Conservation (phyloP, 2,888 invertebrate species). For the Parasteatoda lunata region DNA sequence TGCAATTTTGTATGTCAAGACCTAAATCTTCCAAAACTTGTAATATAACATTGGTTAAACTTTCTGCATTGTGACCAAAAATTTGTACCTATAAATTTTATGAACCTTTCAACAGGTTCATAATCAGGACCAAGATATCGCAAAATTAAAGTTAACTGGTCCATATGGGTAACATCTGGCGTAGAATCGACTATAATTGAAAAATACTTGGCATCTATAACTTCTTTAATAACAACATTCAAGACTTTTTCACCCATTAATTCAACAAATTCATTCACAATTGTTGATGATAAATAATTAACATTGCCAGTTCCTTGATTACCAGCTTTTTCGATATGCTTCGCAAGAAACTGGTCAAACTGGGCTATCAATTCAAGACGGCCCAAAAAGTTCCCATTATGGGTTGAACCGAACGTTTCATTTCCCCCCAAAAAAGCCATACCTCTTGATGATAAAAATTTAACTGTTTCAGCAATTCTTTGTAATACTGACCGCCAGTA, state of each 20-base stretch:
- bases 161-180: constrained; percentile 55
- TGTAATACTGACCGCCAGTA: not conserved
- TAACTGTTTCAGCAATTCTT: not conserved
- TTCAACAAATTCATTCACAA: constrained; percentile 72
- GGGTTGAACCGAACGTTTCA: constrained; percentile 70
- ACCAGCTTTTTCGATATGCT: constrained; percentile 71
- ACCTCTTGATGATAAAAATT: not conserved
- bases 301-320: constrained; percentile 71
- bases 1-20: too few species aligned
- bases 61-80: constrained; percentile 32
- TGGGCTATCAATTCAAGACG: constrained; percentile 71
- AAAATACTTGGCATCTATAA: constrained; percentile 59
- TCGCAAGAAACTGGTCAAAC: constrained; percentile 72
- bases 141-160: constrained; percentile 62
- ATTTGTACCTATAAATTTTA: constrained; percentile 9
- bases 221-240: constrained; percentile 68
- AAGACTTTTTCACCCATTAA: constrained; percentile 71
- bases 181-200: constrained; percentile 59
- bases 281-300: constrained; percentile 72
- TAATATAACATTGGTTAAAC: constrained; percentile 12
- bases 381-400: constrained; percentile 72
- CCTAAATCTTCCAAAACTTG: too few species aligned
- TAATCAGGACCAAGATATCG: constrained; percentile 47
- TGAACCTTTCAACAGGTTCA: constrained; percentile 43
- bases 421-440: constrained; percentile 5